A percentile compares a stretch with the other conserved stretches of the same genome.
These are phyloP conservation scores for Ictidomys tridecemlineatus DNA, from an alignment of 2,113 vertebrate species.

Conservation along the genomic window DNA sequence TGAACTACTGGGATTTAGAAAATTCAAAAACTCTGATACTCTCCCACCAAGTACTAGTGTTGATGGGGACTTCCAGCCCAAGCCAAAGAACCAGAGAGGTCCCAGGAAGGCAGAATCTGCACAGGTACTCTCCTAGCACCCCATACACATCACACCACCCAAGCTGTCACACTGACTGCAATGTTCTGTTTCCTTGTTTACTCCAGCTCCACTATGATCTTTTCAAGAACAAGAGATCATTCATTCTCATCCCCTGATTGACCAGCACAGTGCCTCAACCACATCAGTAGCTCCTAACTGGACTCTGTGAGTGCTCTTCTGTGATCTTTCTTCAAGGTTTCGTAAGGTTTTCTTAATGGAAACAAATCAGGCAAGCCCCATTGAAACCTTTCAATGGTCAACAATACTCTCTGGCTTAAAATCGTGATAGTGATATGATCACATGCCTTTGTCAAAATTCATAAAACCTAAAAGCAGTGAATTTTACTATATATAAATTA, in stretches of 20 bases:
- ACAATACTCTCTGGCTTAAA: not conserved
- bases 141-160: not conserved
- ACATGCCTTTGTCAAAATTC: not conserved
- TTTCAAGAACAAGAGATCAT: not conserved
- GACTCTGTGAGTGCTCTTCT: not conserved
- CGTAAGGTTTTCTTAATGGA: not conserved
- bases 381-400: not conserved
- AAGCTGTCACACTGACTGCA: not conserved
- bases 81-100: not conserved
- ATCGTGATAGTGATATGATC: not conserved
- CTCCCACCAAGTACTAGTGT: not conserved
- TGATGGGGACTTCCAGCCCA: not conserved
- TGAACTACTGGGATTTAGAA: conserved; percentile 12
- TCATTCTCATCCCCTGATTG: not conserved
- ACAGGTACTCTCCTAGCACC: not conserved
- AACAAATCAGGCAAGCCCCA: not conserved
- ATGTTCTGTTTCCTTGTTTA: not conserved
- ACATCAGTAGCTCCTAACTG: not conserved
- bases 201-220: not conserved
- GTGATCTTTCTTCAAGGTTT: not conserved
- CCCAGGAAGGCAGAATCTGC: not conserved
- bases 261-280: too few relatives aligned
- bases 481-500: not conserved
- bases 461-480: conserved; percentile 32
- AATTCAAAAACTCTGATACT: not conserved